Base-by-base conservation (phyloP, 2,113 vertebrate genomes). In the Furnarius figulus region DNA sequence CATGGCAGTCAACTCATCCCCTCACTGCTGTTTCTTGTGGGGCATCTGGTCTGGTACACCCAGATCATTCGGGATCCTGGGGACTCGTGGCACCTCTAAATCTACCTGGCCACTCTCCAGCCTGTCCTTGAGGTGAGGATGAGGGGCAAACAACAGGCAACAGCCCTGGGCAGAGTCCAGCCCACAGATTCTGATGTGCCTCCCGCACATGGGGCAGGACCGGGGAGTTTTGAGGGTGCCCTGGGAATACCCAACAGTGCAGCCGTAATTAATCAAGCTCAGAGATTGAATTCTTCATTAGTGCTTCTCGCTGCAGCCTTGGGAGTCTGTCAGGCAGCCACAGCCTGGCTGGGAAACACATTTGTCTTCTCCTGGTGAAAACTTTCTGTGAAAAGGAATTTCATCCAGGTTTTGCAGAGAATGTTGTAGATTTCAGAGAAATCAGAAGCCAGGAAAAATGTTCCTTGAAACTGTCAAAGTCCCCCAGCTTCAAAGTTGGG, bases 201-300 rank as follows among this genome's bases (percentile, higher is more conserved):
- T 76, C 46, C 27, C 20, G 20, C 27, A 4, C 3, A 2, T 1
- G 7, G 84, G 42, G 44, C 67, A 74, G 73, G 74, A 74, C 9
- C 0, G 2, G 40, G 66, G 33, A 70, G 72, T 86, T 92, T 62
- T 42, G 86, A 82, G 76, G 77, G 71, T 78, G 81, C 81, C 9
- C 5, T 77, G 85, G 53, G 75, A 92, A 77, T 77, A 86, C 52
- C 42, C 19, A 0, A 1, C 9, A 50, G 53, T 37, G 61, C 61
- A 89, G 81, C 62, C 14, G n/a, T 37, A 72, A 82, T 95, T 89
- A 74, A 83, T 78, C 86, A 89, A 92, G 66, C 73, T 89, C 70
- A 62, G 93, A 81, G 52, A 76, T 10, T 50, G 40, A 44, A 39
- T 66, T 75, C 77, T 73, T 83, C 67, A 0, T 95, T 83, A 83